Conservation (phyloP, 2,888 invertebrate species). For the Zonitis immaculata region DNA sequence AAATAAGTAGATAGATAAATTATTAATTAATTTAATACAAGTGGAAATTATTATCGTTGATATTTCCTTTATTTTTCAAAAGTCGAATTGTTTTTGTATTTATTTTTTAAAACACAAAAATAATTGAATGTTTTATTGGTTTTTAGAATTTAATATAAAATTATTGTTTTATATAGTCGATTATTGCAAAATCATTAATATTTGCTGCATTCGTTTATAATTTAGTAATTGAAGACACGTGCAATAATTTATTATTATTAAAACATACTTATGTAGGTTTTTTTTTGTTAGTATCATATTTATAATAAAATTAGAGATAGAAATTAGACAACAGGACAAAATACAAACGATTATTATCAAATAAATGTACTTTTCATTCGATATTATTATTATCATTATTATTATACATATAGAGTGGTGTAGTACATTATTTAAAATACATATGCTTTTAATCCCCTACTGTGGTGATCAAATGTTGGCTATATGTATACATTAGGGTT, state of each 20-base stretch:
- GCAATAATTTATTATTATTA: not conserved
- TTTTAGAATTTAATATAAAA: too few species aligned
- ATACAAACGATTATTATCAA: not conserved
- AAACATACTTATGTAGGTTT: not conserved
- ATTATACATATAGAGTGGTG: not conserved
- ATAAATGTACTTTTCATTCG: not conserved
- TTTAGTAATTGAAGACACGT: slow-evolving; percentile 1
- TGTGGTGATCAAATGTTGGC: slow-evolving; percentile 6
- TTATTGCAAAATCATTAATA: not conserved
- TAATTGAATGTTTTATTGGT: too few species aligned
- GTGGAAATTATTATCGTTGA: too few species aligned
- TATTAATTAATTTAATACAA: not conserved
- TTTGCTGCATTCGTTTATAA: not conserved
- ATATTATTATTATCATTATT: too few species aligned
- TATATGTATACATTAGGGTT: slow-evolving; percentile 8
- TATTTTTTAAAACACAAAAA: too few species aligned
- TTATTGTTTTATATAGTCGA: not conserved
- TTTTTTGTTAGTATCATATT: too few species aligned
- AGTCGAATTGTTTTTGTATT: too few species aligned
- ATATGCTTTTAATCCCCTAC: slow-evolving; percentile 10
- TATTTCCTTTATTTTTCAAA: too few species aligned
- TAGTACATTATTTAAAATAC: not conserved
- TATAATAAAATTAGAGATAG: not conserved
- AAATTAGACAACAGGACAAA: not conserved
- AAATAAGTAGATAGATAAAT: not conserved